A percentile compares a stretch with the other conserved stretches of the same genome.
phyloP scores from a whole-genome alignment of 2,888 invertebrate genomes.

The Nymphalis polychloros region DNA sequence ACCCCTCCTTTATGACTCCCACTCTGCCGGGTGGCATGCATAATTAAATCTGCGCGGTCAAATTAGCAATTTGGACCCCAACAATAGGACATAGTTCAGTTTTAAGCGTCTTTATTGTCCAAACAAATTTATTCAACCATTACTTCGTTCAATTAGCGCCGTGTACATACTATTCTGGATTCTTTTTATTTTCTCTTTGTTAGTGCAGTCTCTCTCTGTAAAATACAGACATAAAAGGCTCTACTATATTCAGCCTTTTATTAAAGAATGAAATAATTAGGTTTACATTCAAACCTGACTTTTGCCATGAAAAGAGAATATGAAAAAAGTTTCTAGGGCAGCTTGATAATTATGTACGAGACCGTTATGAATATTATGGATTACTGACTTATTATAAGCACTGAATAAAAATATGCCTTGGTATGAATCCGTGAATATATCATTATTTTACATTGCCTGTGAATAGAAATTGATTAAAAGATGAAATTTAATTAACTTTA shows the following conservation, averaged over 20 bases:
- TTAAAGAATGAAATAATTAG: constrained; percentile 45
- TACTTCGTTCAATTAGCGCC: constrained; percentile 67
- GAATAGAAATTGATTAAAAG: constrained; percentile 3
- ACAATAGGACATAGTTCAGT: constrained; percentile 77
- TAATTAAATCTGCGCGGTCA: constrained; percentile 81
- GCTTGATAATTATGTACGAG: constrained; percentile 39
- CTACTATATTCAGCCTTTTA: constrained; percentile 37
- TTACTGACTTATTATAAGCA: constrained; percentile 35
- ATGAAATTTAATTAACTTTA: too few relatives aligned
- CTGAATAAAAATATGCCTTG: constrained; percentile 34
- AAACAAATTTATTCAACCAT: constrained; percentile 75
- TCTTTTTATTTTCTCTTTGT: constrained; percentile 57
- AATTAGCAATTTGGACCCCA: constrained; percentile 75
- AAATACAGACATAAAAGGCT: constrained; percentile 40
- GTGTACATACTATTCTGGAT: constrained; percentile 53
- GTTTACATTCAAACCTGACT: constrained; percentile 44
- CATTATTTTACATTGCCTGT: constrained; percentile 18
- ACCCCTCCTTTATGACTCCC: constrained; percentile 74
- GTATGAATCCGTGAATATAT: constrained; percentile 18
- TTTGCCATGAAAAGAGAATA: constrained; percentile 33
- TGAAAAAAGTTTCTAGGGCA: constrained; percentile 35
- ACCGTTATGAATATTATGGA: constrained; percentile 35
- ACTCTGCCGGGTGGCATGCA: constrained; percentile 72
- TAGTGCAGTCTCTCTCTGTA: constrained; percentile 44
- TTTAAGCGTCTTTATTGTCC: constrained; percentile 74